Evolutionary conservation across 2,888 invertebrate species (phyloP), one percentile per base, ranked within the genome.

Genomic region (Dorcus hopei): DNA sequence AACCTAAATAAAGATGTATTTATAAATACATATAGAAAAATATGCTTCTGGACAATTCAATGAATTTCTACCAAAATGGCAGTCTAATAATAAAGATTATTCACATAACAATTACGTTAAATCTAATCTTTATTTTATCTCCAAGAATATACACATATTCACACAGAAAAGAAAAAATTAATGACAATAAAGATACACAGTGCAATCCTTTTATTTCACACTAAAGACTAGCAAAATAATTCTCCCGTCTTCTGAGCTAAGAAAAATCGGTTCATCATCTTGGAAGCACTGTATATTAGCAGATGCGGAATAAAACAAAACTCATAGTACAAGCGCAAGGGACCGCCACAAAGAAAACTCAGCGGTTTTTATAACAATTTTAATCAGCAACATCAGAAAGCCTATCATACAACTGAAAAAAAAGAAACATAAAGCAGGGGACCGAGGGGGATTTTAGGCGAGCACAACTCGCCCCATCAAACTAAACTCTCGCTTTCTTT

Each of bases 301-400:
- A 16, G 42, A 42, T 26, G 33, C 8, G 38, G 11, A 49, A n/a
- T 33, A 33, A 33, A 49, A 49, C 26, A 49, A 9, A 49, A 49
- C 7, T 41, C 26, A 49, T 3, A 49, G 33, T 39, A 55, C 38
- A 54, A 53, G 16, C 19, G 19, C 45, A 38, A 45, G 49, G 58
- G 54, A 50, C 50, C 16, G 38, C 60, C 53, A 53, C 53, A 60
- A 60, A 54, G 53, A 66, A 66, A 65, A 65, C 63, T 61, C 49
- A 63, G 62, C 42, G 56, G 69, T 72, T 70, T 68, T 69, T 68
- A 72, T 72, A 73, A 73, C 72, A 74, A 72, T 72, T 74, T 73
- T 73, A 73, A 73, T 74, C 65, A 69, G 72, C 73, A 74, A 74
- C 73, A 74, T 73, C 67, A 69, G 71, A 72, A 72, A 70, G 70